phyloP scores from a whole-genome alignment of 2,888 invertebrate genomes.

The Aporophyla nigra region DNA sequence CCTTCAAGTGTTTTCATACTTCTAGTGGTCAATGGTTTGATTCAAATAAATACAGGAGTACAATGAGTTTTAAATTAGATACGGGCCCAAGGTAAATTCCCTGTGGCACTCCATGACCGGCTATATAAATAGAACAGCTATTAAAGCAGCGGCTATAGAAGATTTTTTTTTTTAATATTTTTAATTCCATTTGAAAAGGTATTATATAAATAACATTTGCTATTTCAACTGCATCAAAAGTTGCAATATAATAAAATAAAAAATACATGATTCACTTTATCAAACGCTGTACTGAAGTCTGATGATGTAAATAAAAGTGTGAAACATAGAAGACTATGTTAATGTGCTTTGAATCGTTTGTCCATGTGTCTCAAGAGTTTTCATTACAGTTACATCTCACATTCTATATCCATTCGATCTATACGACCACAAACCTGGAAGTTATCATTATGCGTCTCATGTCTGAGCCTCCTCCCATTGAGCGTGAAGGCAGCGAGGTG shows the following conservation, averaged over 20 bases:
- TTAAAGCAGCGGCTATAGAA: too few relatives aligned
- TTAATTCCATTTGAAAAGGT: not conserved
- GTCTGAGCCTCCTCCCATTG: slow-evolving; percentile 96
- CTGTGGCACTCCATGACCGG: slow-evolving; percentile 16
- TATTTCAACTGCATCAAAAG: not conserved
- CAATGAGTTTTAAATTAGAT: not conserved
- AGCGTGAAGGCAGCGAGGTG: slow-evolving; percentile 98
- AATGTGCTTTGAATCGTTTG: not conserved
- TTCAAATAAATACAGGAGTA: not conserved
- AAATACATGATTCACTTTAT: not conserved
- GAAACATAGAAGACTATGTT: not conserved
- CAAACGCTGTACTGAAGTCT: slow-evolving; percentile 5
- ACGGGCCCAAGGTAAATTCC: slow-evolving; percentile 3
- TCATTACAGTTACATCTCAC: not conserved
- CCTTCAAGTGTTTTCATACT: not conserved
- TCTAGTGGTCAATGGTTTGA: not conserved
- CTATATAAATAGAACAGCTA: not conserved
- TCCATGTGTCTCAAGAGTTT: not conserved
- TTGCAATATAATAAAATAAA: not conserved
- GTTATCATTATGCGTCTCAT: slow-evolving; percentile 98
- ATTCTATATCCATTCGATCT: not conserved
- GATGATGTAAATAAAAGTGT: not conserved
- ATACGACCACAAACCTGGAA: slow-evolving; percentile 93
- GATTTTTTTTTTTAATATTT: not conserved
- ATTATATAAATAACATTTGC: not conserved